Conservation (phyloP, 2,888 invertebrate genomes). For the Drosophila prolongata region DNA sequence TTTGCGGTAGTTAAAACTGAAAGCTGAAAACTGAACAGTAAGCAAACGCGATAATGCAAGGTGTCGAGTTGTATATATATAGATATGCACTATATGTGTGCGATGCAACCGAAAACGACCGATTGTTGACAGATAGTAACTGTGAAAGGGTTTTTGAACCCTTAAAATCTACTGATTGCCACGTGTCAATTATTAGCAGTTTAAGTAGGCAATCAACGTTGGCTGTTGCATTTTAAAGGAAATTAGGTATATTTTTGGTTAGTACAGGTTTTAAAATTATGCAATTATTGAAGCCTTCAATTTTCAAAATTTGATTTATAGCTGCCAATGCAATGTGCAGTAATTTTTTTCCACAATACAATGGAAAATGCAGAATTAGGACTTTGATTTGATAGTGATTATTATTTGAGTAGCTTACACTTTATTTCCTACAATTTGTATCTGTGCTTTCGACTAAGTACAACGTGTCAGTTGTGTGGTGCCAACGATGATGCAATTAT, state of each 20-base stretch:
- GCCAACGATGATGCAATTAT: conserved; percentile 38
- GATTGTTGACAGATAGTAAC: conserved; percentile 1
- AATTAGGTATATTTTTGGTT: too few relatives aligned
- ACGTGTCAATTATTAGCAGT: neutral
- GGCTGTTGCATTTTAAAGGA: too few relatives aligned
- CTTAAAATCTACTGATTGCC: neutral
- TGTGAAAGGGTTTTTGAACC: neutral
- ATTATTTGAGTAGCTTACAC: neutral
- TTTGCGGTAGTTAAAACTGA: conserved; percentile 26
- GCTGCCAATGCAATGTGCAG: too few relatives aligned
- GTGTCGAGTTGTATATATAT: neutral
- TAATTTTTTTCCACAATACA: too few relatives aligned
- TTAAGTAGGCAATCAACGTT: too few relatives aligned
- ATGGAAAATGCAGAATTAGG: neutral
- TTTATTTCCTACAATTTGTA: neutral
- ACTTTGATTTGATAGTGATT: neutral
- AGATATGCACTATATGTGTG: neutral
- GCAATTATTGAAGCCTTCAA: too few relatives aligned
- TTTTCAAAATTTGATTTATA: too few relatives aligned
- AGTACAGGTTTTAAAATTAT: too few relatives aligned
- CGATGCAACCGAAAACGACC: conserved; percentile 3
- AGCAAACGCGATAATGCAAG: conserved; percentile 16
- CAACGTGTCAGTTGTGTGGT: conserved; percentile 17
- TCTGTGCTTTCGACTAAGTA: neutral
- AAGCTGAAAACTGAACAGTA: conserved; percentile 15